Conservation (phyloP, 2,113 vertebrate genomes). For the Prolemur simus region DNA sequence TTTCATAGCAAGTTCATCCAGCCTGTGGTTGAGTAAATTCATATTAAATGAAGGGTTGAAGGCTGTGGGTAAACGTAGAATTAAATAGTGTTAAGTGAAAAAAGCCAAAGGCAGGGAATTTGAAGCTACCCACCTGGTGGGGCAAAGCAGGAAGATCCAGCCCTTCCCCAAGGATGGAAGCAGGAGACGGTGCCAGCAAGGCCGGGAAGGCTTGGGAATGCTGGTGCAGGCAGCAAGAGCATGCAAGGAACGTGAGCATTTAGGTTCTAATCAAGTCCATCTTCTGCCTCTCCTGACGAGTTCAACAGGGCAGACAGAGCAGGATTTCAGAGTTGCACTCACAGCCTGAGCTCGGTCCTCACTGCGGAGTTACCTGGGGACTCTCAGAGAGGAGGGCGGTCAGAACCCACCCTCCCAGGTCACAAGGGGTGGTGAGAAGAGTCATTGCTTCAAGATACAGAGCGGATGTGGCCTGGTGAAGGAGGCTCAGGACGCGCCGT, state of each 20-base stretch:
- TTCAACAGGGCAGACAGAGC: neutral
- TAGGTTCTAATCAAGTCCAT: neutral
- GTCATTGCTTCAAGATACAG: neutral
- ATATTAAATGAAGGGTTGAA: constrained; percentile 78
- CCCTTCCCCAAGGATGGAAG: neutral
- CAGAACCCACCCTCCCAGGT: neutral
- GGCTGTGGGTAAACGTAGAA: constrained; percentile 54
- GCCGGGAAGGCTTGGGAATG: neutral
- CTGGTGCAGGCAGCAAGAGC: neutral
- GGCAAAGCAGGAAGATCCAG: neutral
- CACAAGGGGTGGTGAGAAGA: neutral
- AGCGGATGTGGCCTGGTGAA: neutral
- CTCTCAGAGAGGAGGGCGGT: neutral
- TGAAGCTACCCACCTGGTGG: neutral
- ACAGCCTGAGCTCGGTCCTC: neutral
- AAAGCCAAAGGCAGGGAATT: constrained; percentile 68
- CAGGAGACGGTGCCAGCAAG: neutral
- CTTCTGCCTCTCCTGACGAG: neutral
- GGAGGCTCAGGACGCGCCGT: neutral
- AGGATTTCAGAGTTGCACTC: neutral
- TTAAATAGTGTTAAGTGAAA: constrained; percentile 77
- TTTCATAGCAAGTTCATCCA: constrained; percentile 55
- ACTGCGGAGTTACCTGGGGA: neutral
- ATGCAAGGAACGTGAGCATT: neutral
- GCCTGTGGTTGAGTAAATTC: constrained; percentile 65